Conservation (phyloP, 1,140 invertebrate genomes). For the Trissolcus basalis region DNA sequence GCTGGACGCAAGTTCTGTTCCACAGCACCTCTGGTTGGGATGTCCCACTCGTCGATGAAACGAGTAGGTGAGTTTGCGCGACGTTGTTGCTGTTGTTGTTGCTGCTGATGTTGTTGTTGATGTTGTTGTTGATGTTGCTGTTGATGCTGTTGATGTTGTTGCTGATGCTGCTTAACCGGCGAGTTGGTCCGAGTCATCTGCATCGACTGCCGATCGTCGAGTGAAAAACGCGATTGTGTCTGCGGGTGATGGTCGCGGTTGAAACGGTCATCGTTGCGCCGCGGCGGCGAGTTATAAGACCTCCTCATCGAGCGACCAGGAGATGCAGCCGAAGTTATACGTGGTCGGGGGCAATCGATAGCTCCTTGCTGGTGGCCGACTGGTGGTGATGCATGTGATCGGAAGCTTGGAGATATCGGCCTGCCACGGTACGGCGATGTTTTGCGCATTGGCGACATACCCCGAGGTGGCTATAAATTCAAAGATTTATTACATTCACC, state of each 20-base stretch:
- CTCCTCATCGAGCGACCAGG: conserved; percentile 19
- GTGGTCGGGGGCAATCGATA: conserved; percentile 14
- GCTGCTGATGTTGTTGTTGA: too few relatives aligned
- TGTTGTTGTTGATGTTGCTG: neutral
- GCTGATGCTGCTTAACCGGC: conserved; percentile 7
- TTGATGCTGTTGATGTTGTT: conserved; percentile 4
- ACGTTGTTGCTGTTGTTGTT: neutral
- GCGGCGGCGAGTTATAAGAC: conserved; percentile 34
- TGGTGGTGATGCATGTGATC: conserved; percentile 50
- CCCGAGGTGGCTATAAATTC: conserved; percentile 47
- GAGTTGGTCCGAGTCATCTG: conserved; percentile 9
- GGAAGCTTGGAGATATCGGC: conserved; percentile 52
- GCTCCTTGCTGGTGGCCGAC: conserved; percentile 20
- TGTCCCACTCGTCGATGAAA: conserved; percentile 71
- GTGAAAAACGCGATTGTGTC: neutral
- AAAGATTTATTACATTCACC: neutral
- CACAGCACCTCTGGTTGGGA: conserved; percentile 67
- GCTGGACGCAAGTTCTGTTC: conserved; percentile 61
- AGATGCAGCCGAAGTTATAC: conserved; percentile 17
- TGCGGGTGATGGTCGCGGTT: neutral
- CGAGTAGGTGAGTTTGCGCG: conserved; percentile 53
- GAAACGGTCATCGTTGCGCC: conserved; percentile 26
- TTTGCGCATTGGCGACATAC: conserved; percentile 56
- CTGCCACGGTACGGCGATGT: conserved; percentile 37
- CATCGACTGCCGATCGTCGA: conserved; percentile 10